Evolutionary conservation across 2,797 vertebrate species (phyloP).

Genomic region (Acanthopagrus latus): DNA sequence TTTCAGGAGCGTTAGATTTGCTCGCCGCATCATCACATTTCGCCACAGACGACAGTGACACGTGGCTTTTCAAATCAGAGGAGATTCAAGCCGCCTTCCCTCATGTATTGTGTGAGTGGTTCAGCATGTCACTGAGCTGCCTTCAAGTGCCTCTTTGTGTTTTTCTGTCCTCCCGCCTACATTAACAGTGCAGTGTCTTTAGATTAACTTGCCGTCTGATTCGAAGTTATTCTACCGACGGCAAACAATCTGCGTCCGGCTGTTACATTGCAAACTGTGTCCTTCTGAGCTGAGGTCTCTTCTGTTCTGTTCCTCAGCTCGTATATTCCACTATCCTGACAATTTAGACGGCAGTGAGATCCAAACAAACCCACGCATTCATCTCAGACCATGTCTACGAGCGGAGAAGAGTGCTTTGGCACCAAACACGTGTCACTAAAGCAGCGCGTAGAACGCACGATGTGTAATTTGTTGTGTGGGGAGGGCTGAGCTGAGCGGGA

Average conservation of each 20-base stretch:
- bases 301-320: conserved; percentile 12
- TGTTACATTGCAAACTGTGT: conserved; percentile 10
- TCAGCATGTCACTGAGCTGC: conserved; percentile 30
- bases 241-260: not conserved
- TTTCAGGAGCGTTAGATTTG: conserved; percentile 55
- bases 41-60: conserved; percentile 42
- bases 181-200: not conserved
- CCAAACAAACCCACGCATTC: conserved; percentile 31
- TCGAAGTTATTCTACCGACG: conserved; percentile 17
- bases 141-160: conserved; percentile 28
- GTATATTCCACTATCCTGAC: not conserved
- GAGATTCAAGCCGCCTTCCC: conserved; percentile 40
- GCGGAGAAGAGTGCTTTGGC: conserved; percentile 17
- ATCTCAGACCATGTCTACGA: conserved; percentile 22
- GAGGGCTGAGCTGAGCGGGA: too few species aligned
- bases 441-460: not conserved
- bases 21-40: conserved; percentile 50
- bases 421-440: conserved; percentile 13
- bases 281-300: not conserved
- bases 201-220: conserved; percentile 16
- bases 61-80: conserved; percentile 38
- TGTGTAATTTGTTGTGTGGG: too few species aligned
- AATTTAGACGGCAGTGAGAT: not conserved
- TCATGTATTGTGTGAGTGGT: conserved; percentile 28
- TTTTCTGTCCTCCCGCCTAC: conserved; percentile 17